These are phyloP conservation scores for Bubo scandiacus DNA, from an alignment of 2,113 vertebrate genomes.

Conservation along the genomic window DNA sequence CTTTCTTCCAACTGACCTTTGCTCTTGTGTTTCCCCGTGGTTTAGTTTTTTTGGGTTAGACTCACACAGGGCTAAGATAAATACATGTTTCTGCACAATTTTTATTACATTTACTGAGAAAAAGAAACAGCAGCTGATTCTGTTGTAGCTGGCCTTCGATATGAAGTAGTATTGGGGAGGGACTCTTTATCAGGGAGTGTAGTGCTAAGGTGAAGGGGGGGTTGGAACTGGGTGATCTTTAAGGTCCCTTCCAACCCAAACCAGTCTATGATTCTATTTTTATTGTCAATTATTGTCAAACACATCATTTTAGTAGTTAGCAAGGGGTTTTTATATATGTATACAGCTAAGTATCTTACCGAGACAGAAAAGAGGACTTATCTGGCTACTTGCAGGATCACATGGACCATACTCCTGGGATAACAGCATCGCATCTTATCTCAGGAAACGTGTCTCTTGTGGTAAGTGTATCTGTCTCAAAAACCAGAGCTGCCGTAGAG, in stretches of 20 bases:
- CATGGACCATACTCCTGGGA: background rate
- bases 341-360: background rate
- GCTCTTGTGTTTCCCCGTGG: background rate
- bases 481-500: background rate
- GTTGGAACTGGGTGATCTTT: too few species aligned
- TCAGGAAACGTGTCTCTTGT: background rate
- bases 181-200: too few species aligned
- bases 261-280: background rate
- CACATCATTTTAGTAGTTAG: background rate
- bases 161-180: background rate
- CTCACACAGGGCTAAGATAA: background rate
- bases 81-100: background rate
- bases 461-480: background rate
- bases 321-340: background rate
- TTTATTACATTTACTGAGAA: background rate
- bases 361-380: background rate
- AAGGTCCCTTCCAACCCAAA: too few species aligned
- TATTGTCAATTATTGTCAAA: background rate
- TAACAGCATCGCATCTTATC: background rate
- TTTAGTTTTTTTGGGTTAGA: background rate
- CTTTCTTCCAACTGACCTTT: background rate
- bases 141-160: background rate
- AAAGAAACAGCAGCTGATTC: background rate
- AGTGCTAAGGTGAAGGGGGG: too few species aligned
- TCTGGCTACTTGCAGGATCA: background rate